These are phyloP conservation scores for Cichladusa arquata DNA, from an alignment of 2,113 vertebrate species.

Conservation along the genomic window DNA sequence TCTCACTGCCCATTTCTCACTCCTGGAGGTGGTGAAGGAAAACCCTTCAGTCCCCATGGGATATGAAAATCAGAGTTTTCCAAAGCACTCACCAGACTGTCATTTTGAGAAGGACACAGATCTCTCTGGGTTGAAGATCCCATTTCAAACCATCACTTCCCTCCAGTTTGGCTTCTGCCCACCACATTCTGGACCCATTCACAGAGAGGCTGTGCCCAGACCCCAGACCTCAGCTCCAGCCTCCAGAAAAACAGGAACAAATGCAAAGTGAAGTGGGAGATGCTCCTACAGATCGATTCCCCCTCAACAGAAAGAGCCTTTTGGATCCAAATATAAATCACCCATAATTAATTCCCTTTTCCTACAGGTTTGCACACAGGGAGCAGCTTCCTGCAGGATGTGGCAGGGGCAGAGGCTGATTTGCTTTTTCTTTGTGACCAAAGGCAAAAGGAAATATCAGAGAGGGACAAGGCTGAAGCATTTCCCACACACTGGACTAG, in stretches of 20 bases:
- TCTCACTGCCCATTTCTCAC: not conserved
- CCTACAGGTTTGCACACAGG: not conserved
- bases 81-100: not conserved
- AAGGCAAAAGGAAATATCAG: not conserved
- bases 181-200: not conserved
- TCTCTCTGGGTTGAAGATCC: not conserved
- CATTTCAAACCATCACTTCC: not conserved
- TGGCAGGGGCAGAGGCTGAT: not conserved
- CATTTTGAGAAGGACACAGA: not conserved
- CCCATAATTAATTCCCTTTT: not conserved
- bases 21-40: not conserved
- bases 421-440: not conserved
- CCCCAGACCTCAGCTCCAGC: not conserved
- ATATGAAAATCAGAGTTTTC: accelerated
- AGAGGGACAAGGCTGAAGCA: not conserved
- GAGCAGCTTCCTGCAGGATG: not conserved
- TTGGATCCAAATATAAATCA: not conserved
- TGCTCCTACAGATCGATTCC: accelerated
- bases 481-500: not conserved
- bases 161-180: not conserved
- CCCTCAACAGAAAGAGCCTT: not conserved
- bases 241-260: not conserved
- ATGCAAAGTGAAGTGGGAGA: not conserved
- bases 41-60: not conserved
- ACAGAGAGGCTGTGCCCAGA: not conserved